A percentile compares a stretch with the other conserved stretches of the same genome.
phyloP scores from a whole-genome alignment of 2,888 invertebrate genomes.

The Lacanobia oleracea region DNA sequence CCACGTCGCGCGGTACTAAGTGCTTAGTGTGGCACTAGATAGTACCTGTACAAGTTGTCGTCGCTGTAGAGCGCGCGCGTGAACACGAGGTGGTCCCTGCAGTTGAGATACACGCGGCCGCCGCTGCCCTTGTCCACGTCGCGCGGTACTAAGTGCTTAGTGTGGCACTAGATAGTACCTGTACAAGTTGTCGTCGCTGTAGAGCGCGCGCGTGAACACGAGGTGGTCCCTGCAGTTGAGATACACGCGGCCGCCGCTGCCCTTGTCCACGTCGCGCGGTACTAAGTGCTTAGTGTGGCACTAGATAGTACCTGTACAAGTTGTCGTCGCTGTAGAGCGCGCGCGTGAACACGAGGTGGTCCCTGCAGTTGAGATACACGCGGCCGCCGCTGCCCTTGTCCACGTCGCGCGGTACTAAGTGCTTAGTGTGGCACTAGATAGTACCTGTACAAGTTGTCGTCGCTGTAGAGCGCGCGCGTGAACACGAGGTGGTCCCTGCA shows the following conservation, averaged over 20 bases:
- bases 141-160: constrained; percentile 85
- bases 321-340: not conserved
- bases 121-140: constrained; percentile 85
- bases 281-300: constrained; percentile 72
- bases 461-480: constrained; percentile 84
- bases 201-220: constrained; percentile 87
- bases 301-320: not conserved
- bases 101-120: constrained; percentile 90
- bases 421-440: not conserved
- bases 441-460: constrained; percentile 90
- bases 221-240: constrained; percentile 91
- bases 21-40: constrained; percentile 70
- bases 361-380: not conserved
- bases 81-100: constrained; percentile 91
- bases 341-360: not conserved
- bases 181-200: constrained; percentile 90
- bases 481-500: constrained; percentile 91
- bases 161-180: constrained; percentile 29
- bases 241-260: constrained; percentile 73
- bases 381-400: too few relatives aligned
- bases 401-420: too few relatives aligned
- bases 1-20: constrained; percentile 86
- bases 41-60: constrained; percentile 89
- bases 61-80: constrained; percentile 87
- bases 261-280: too few relatives aligned